These are phyloP conservation scores for Leptothorax acervorum DNA, from an alignment of 2,888 invertebrate genomes.

Conservation along the genomic window DNA sequence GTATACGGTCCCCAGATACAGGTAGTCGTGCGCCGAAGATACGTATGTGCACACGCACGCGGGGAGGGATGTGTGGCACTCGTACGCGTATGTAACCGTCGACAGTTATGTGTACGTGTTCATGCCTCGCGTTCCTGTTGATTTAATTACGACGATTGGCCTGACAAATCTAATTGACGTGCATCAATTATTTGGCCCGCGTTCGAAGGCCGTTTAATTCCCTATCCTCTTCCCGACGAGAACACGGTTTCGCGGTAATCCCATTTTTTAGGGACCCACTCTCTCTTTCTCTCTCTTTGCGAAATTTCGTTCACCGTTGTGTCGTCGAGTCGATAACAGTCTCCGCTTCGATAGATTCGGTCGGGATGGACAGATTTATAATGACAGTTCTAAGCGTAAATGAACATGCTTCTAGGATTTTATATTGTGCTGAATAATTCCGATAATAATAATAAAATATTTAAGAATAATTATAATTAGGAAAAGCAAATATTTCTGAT, in stretches of 20 bases:
- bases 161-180: slow-evolving; percentile 83
- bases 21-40: slow-evolving; percentile 17
- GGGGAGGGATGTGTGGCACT: neutral
- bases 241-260: slow-evolving; percentile 68
- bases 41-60: neutral
- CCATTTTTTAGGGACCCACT: slow-evolving; percentile 66
- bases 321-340: slow-evolving; percentile 45
- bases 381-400: neutral
- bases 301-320: slow-evolving; percentile 58
- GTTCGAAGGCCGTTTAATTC: slow-evolving; percentile 74
- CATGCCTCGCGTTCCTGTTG: slow-evolving; percentile 71
- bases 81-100: slow-evolving; percentile 45
- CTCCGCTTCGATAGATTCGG: slow-evolving; percentile 37
- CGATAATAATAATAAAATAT: neutral
- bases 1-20: slow-evolving; percentile 41
- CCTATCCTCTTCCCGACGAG: slow-evolving; percentile 63
- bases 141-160: slow-evolving; percentile 80
- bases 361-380: neutral
- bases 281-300: slow-evolving; percentile 39
- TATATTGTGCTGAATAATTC: neutral
- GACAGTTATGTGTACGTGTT: slow-evolving; percentile 61
- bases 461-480: neutral
- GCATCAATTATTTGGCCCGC: slow-evolving; percentile 81
- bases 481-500: neutral
- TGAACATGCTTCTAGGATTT: neutral